These are phyloP conservation scores for Silurus meridionalis DNA, from an alignment of 2,113 vertebrate genomes.

Conservation along the genomic window DNA sequence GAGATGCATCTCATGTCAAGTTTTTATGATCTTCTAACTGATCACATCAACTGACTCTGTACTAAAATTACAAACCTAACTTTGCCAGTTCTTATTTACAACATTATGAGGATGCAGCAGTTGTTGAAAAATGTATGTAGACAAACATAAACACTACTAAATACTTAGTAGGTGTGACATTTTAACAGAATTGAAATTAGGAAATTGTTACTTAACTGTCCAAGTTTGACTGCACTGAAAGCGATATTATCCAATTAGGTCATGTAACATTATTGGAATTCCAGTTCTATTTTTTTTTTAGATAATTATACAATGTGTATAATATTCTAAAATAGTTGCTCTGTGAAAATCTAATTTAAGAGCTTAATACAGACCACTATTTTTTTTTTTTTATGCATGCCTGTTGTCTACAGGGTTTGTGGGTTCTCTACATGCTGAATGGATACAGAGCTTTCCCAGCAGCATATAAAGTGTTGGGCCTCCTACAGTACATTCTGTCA, in stretches of 20 bases:
- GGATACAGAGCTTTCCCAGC: conserved; percentile 70
- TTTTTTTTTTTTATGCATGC: neutral
- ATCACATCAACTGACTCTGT: too few species aligned
- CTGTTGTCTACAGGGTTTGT: conserved; percentile 71
- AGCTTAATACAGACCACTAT: neutral
- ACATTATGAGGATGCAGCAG: too few species aligned
- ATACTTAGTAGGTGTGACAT: neutral
- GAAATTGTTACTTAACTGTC: too few species aligned
- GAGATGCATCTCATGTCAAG: too few species aligned
- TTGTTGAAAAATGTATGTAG: too few species aligned
- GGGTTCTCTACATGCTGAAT: conserved; percentile 76
- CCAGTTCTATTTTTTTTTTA: neutral
- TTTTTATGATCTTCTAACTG: too few species aligned
- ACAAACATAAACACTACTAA: too few species aligned
- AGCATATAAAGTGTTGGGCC: conserved; percentile 73
- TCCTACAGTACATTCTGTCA: conserved; percentile 68
- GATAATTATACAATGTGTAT: neutral
- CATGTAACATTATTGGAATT: neutral
- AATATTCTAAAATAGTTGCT: neutral
- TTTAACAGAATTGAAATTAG: neutral
- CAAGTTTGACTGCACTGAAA: too few species aligned
- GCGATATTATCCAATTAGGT: neutral
- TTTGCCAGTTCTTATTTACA: too few species aligned
- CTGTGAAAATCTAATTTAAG: neutral
- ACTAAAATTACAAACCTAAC: too few species aligned